Conservation (phyloP, 1,140 invertebrate genomes). For the Listronotus bonariensis region DNA sequence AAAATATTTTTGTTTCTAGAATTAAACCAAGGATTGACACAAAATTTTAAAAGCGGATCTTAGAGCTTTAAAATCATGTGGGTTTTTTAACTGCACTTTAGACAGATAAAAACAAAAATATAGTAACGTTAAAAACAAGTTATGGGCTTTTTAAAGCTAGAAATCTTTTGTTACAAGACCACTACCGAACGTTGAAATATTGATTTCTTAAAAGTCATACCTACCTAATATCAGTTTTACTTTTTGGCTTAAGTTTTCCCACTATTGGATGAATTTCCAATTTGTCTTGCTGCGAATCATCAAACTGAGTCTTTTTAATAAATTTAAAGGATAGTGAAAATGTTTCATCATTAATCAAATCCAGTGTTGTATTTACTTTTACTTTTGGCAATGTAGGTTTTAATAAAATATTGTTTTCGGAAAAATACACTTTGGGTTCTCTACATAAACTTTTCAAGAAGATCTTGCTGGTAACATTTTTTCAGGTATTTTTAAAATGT, state of each 20-base stretch:
- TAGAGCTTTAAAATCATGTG: no score
- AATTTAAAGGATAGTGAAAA: conserved; percentile 51
- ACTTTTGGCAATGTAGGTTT: conserved; percentile 51
- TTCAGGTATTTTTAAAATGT: conserved; percentile 55
- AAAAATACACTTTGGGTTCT: conserved; percentile 54
- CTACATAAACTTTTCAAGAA: conserved; percentile 54
- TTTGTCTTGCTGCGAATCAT: conserved; percentile 49
- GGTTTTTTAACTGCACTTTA: no score
- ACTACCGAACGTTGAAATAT: no score
- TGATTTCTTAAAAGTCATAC: background rate
- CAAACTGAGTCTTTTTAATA: conserved; percentile 48
- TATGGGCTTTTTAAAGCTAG: no score
- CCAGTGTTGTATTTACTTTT: conserved; percentile 41
- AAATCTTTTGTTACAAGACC: no score
- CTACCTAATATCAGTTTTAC: conserved; percentile 41
- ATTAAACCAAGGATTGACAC: no score
- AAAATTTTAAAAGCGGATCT: no score
- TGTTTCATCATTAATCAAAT: conserved; percentile 54
- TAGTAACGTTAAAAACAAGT: no score
- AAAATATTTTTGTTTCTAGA: no score
- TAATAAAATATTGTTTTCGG: conserved; percentile 47
- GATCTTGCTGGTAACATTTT: conserved; percentile 52
- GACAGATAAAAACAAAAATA: no score
- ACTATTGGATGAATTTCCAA: conserved; percentile 52
- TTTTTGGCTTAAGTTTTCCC: conserved; percentile 50